Base-by-base conservation (phyloP, 1,140 invertebrate species). In the Diploscapter pachys region DNA sequence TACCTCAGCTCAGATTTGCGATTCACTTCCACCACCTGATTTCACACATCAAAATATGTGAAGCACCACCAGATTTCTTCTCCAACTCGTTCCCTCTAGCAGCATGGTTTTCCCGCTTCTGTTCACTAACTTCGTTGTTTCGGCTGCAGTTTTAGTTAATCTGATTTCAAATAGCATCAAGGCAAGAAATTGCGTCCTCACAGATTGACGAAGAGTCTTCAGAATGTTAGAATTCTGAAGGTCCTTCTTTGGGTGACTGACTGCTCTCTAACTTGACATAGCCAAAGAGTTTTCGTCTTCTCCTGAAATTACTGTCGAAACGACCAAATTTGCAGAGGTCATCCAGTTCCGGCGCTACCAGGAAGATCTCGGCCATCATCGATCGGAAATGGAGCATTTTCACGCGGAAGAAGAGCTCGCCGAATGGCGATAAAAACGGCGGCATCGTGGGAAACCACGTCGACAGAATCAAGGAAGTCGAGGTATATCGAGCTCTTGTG, bases 331-430 rank as follows among this genome's bases (percentile, higher is more conserved):
- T 84, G 73, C 72, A 85, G 83, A 69, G 84, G 59, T 81, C 80
- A 53, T 82, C 82, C 8, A 80, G 77, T 4, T 85, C 83, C 52
- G 84, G 84, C 50, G 83, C 83, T n/a, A 85, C 83, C 6, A 68
- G 83, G 3, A 85, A 85, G 70, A 85, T 85, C 59, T 85, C 84
- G 9, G 83, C 83, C 4, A 85, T 85, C 79, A 83, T 85, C 62
- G 83, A 85, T 59, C 71, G 83, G 49, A 85, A 85, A 59, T 68
- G 85, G 53, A 85, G 84, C 72, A 79, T 85, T 57, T 85, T 85
- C 78, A 85, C 84, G 11, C 56, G 83, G 49, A 85, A 85, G 56
- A 84, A 84, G 71, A 83, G 82, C 49, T 79, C 84, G 5, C 84
- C 84, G 31, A 77, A 80, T 56, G 76, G 65, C 31, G 81, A 83